phyloP scores from a whole-genome alignment of 2,888 invertebrate genomes.

The Galerucella calmariensis region DNA sequence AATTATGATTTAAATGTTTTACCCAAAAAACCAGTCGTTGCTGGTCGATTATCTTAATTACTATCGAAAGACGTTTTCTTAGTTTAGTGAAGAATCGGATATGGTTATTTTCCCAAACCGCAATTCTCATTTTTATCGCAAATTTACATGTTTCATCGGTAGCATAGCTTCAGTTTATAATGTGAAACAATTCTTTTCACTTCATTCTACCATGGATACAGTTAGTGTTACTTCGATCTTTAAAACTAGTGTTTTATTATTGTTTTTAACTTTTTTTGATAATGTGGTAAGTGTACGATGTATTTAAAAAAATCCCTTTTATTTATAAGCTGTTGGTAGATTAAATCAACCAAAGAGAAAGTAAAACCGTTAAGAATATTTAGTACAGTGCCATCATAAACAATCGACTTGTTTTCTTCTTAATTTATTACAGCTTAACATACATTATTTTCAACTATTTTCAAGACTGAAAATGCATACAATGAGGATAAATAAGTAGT shows the following conservation, averaged over 20 bases:
- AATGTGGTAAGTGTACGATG: slow-evolving; percentile 8
- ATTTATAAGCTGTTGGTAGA: background rate
- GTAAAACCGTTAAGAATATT: background rate
- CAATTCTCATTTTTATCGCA: slow-evolving; percentile 11
- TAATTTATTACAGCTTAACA: no score
- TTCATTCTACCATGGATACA: background rate
- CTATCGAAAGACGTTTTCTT: slow-evolving; percentile 20
- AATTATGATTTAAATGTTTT: slow-evolving; percentile 8
- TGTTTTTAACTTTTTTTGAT: background rate
- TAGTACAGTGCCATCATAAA: no score
- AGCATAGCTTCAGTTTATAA: slow-evolving; percentile 13
- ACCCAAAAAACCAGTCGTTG: slow-evolving; percentile 4
- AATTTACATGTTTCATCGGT: background rate
- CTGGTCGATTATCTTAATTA: background rate
- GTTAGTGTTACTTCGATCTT: slow-evolving; percentile 4
- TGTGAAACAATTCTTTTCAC: slow-evolving; percentile 22
- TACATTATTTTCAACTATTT: no score
- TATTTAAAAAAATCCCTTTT: background rate
- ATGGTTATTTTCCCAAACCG: slow-evolving; percentile 33
- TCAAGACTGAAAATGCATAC: no score
- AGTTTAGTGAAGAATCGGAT: slow-evolving; percentile 23
- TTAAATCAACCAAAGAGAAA: no score
- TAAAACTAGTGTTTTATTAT: background rate
- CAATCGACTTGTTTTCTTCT: no score
- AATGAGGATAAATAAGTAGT: no score